phyloP scores from a whole-genome alignment of 2,797 vertebrate genomes.

The Amblyopsis hoosieri region DNA sequence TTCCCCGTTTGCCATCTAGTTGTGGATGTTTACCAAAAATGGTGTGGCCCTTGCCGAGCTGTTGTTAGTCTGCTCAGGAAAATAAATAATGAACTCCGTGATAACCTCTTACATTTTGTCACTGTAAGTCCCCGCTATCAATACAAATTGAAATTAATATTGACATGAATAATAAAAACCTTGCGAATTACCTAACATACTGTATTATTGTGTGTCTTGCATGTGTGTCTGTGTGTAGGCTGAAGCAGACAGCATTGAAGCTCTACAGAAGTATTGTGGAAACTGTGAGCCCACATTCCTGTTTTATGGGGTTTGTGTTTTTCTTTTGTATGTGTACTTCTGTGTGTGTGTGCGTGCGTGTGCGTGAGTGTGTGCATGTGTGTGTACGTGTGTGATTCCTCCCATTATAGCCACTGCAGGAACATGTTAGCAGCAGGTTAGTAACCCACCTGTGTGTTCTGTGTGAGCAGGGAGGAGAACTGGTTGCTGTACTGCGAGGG shows the following conservation, averaged over 20 bases:
- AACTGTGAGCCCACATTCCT: conserved; percentile 93
- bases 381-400: background rate
- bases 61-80: conserved; percentile 89
- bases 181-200: background rate
- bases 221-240: conserved; percentile 73
- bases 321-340: conserved; percentile 3
- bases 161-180: no score
- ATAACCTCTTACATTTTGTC: conserved; percentile 89
- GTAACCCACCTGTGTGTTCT: conserved; percentile 2
- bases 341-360: conserved; percentile 21
- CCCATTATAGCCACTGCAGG: background rate
- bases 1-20: conserved; percentile 70
- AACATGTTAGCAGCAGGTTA: background rate
- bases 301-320: conserved; percentile 85
- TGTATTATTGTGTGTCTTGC: background rate
- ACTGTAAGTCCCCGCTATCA: conserved; percentile 76
- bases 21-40: conserved; percentile 90
- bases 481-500: conserved; percentile 87
- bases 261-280: conserved; percentile 86
- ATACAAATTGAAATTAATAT: background rate
- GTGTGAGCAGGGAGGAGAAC: conserved; percentile 81
- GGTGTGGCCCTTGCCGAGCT: conserved; percentile 93
- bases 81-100: conserved; percentile 87
- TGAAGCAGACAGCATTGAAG: conserved; percentile 87
- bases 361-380: conserved; percentile 24